Evolutionary conservation across 2,888 invertebrate species (phyloP), one percentile per base, ranked within the genome.

Genomic region (Notodonta dromedarius): DNA sequence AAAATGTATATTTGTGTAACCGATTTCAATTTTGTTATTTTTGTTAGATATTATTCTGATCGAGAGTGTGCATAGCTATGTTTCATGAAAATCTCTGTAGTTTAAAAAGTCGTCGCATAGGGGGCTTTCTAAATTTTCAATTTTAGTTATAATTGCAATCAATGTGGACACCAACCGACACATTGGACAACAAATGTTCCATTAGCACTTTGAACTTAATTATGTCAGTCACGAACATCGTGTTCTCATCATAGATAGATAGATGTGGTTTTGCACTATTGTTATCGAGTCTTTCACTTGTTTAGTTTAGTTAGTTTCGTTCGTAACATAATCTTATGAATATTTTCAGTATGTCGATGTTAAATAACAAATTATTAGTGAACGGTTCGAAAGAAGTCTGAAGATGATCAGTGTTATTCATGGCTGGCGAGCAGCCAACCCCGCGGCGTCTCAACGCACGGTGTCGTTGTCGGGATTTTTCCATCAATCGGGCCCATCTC

Each of bases 341-440:
- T 11, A 42, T 11, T 42, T 12, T n/a, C 2, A n/a, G 5, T n/a
- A 46, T 5, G 12, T 4, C n/a, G n/a, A 46, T 46, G 42, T 46
- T 46, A 13, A n/a, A 46, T 6, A 13, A 46, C 11, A 46, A 46
- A n/a, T 46, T 13, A n/a, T 51, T 51, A 4, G 51, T 32, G 12
- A 24, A 51, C 12, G 16, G 16, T 24, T 51, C 24, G 16, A 66
- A 68, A 66, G 69, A 68, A 67, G 72, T 65, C 62, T 67, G 69
- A 78, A 74, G 74, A 77, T 77, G 79, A 79, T 77, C 77, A 71
- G 80, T 77, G 76, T 76, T 24, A 78, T 78, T 80, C 76, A 74
- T 68, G 72, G 67, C 73, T 89, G 89, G 88, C 88, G 63, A 44
- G 2, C 53, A 61, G 87, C 87, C 89, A 88, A 74, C 67, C 52